Base-by-base conservation (phyloP, 2,113 vertebrate species). In the Sinocyclocheilus rhinocerous region DNA sequence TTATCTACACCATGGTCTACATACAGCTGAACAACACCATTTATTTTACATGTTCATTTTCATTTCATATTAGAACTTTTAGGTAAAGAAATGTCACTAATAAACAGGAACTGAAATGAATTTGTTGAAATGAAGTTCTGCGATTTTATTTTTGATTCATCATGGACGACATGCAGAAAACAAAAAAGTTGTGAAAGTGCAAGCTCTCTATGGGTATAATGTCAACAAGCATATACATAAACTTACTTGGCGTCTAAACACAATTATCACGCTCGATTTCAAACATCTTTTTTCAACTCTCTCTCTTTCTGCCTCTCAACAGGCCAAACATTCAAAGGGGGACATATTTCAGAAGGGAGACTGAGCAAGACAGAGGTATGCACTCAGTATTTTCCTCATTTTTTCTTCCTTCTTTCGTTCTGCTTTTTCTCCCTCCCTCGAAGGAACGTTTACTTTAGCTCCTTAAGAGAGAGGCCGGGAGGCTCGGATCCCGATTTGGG, bases 371-470 rank as follows among this genome's bases (percentile, higher is more conserved):
- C 89, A 83, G 87, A 85, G 84, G 79, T 76, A 87, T 88, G 85
- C 65, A 88, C 61, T 39, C 36, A 83, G 75, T 85, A 81, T 88
- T 88, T 84, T 83, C 75, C 76, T 82, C 63, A 18, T 86, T 78
- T 86, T 79, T 86, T 87, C 59, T 84, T 89, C 84, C 87, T 77
- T 88, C 83, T 89, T 86, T 85, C 61, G 67, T 76, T 78, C n/a
- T 76, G 12, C 63, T 83, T 84, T 89, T 76, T 82, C 82, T 57
- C 85, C 61, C 83, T 84, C 85, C 81, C 57, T 84, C 7, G 63
- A 84, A 84, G 88, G 87, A 86, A 89, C 88, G 93, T 94, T 95
- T 93, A 93, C 92, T 93, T 93, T 89, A 91, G 90, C 89, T 91
- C 52, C 90, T 83, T 84, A 85, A 92, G 89, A 84, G 90, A 92